Conservation (phyloP, 2,797 vertebrate species). For the Malurus leucopterus region DNA sequence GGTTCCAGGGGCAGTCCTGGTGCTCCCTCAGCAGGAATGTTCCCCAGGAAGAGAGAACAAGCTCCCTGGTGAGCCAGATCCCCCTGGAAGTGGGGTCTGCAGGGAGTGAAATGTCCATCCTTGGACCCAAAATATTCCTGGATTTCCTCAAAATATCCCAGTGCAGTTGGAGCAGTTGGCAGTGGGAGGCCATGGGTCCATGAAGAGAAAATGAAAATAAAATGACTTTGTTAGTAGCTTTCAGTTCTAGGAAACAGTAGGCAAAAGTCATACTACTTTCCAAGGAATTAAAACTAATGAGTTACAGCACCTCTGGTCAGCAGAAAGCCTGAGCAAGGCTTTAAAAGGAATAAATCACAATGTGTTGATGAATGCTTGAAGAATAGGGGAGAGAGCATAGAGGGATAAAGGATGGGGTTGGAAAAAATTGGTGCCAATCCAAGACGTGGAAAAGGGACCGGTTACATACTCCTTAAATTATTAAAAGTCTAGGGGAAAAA, state of each 20-base stretch:
- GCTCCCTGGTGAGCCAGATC: background rate
- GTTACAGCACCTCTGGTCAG: background rate
- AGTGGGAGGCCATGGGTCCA: too few relatives aligned
- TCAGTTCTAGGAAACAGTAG: background rate
- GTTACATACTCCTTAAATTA: background rate
- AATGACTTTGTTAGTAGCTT: background rate
- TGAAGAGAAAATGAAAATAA: background rate
- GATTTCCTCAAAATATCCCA: background rate
- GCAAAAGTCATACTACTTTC: background rate
- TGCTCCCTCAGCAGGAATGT: background rate
- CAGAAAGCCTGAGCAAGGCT: background rate
- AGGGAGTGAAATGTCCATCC: background rate
- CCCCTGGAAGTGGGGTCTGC: background rate
- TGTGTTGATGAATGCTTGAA: background rate
- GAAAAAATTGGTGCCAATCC: background rate
- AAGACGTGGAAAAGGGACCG: background rate
- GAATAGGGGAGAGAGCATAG: background rate
- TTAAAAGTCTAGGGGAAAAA: background rate
- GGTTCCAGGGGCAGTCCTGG: background rate
- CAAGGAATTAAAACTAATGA: background rate
- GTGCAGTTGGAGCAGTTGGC: background rate
- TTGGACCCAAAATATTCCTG: background rate
- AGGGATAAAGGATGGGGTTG: background rate
- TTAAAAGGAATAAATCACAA: background rate
- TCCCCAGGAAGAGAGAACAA: background rate